A percentile compares a stretch with the other conserved stretches of the same genome.
Conservation (phyloP, 2,888 invertebrate genomes). For the Fabriciana adippe region DNA sequence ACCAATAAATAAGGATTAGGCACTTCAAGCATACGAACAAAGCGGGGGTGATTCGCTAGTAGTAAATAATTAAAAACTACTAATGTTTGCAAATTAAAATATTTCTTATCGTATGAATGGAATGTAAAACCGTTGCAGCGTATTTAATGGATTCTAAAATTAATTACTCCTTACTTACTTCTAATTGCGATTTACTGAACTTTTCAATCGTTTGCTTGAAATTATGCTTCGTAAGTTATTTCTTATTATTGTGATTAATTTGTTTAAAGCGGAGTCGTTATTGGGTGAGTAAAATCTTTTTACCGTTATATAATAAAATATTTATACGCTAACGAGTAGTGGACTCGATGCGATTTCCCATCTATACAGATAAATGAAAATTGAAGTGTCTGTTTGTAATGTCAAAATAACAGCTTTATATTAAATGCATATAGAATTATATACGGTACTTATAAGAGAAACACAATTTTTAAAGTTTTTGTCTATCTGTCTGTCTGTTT, state of each 20-base stretch:
- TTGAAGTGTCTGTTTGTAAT: no score
- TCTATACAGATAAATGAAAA: no score
- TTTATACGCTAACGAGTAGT: no score
- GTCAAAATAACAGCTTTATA: no score
- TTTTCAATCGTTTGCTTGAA: background rate
- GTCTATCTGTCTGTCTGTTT: no score
- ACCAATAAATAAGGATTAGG: no score
- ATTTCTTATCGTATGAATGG: conserved; percentile 20
- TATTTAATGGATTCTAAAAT: conserved; percentile 16
- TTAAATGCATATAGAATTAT: no score
- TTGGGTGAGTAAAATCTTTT: conserved; percentile 6
- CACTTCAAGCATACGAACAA: no score
- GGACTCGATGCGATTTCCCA: no score
- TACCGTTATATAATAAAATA: background rate
- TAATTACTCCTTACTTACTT: background rate
- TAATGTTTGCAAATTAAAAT: background rate
- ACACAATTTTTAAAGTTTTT: no score
- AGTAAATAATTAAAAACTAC: background rate
- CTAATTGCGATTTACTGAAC: background rate
- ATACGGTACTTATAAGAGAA: no score
- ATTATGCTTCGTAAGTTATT: conserved; percentile 1
- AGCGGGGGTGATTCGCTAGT: background rate
- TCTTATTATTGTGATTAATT: background rate
- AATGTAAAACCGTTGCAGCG: conserved; percentile 9
- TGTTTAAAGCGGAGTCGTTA: background rate